These are phyloP conservation scores for Venustoraphidia nigricollis DNA, from an alignment of 2,888 invertebrate species.

Conservation along the genomic window DNA sequence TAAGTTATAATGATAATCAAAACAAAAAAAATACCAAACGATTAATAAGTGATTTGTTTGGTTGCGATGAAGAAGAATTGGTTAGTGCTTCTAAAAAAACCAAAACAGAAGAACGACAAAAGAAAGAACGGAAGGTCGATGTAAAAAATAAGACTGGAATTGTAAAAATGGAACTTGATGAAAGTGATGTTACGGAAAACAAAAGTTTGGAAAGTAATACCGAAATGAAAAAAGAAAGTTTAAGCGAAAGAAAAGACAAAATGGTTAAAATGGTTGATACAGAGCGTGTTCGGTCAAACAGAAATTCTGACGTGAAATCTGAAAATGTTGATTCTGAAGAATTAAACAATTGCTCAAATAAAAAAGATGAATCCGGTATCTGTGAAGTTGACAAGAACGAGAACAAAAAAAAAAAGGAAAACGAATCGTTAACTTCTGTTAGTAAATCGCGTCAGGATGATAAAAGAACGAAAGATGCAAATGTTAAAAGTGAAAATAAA, in stretches of 20 bases:
- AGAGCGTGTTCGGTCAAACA: not conserved
- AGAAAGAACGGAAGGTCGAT: constrained; percentile 1
- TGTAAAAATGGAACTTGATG: not conserved
- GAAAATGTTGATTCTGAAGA: not conserved
- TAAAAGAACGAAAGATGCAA: too few species aligned
- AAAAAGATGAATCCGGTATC: too few species aligned
- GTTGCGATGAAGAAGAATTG: not conserved
- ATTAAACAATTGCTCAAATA: too few species aligned
- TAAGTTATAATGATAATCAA: not conserved
- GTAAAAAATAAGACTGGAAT: constrained; percentile 19
- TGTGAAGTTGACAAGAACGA: too few species aligned
- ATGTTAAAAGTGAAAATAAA: too few species aligned
- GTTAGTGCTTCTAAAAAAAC: not conserved
- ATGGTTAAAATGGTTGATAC: not conserved
- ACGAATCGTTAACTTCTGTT: too few species aligned
- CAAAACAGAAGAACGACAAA: not conserved
- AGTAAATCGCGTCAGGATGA: too few species aligned
- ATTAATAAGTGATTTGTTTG: constrained; percentile 9
- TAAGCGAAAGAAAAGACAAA: not conserved
- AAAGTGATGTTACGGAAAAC: not conserved
- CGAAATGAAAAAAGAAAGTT: too few species aligned
- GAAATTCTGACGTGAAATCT: not conserved
- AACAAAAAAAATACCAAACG: constrained; percentile 17
- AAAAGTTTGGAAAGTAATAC: not conserved
- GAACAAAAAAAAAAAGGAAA: too few species aligned